Evolutionary conservation across 2,113 vertebrate species (phyloP).

Genomic region (Mustelus asterias): DNA sequence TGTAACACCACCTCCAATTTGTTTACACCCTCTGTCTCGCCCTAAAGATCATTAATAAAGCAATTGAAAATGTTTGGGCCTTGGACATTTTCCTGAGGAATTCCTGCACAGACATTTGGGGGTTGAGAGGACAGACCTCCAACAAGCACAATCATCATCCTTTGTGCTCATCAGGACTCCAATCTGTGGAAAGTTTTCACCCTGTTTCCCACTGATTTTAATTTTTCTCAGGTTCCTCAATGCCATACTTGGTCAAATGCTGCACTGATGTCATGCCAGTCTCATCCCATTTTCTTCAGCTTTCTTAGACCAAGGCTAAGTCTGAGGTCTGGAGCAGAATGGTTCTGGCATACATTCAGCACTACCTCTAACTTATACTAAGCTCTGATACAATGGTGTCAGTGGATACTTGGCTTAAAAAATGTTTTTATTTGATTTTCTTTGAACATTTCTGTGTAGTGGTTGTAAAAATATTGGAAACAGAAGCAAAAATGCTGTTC

Average conservation of each 20-base stretch:
- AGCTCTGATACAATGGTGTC: background rate
- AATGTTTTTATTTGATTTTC: background rate
- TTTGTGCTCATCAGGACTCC: background rate
- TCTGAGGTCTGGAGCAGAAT: background rate
- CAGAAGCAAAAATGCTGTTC: background rate
- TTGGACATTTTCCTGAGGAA: background rate
- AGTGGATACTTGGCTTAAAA: background rate
- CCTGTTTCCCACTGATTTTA: background rate
- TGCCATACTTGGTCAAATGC: background rate
- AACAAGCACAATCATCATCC: background rate
- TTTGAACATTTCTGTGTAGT: background rate
- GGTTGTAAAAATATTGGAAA: background rate
- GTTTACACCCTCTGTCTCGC: too few relatives aligned
- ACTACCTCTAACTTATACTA: background rate
- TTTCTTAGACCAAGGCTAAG: too few relatives aligned
- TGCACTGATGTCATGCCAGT: background rate
- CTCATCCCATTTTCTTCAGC: background rate
- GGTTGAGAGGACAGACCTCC: background rate
- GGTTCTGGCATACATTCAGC: background rate
- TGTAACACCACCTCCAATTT: too few relatives aligned
- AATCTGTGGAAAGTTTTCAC: background rate
- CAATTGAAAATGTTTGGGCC: background rate
- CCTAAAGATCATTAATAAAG: background rate
- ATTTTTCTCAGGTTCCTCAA: background rate
- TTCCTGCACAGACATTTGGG: background rate